Conservation (phyloP, 2,888 invertebrate species). For the Melanargia galathea region DNA sequence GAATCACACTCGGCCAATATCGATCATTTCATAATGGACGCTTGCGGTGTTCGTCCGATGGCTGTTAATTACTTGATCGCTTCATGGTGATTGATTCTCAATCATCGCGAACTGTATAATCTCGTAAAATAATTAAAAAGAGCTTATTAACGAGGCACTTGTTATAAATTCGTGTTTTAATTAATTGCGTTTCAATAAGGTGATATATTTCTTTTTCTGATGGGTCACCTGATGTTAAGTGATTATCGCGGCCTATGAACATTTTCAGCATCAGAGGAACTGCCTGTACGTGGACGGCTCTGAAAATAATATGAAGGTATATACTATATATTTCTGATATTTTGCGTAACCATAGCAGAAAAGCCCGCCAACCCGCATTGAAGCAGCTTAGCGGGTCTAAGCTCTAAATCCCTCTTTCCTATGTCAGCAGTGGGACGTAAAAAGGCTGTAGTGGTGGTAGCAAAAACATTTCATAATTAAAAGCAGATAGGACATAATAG, state of each 20-base stretch:
- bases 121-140: slow-evolving; percentile 18
- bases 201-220: background rate
- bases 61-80: slow-evolving; percentile 48
- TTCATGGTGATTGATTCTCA: slow-evolving; percentile 38
- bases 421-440: too few relatives aligned
- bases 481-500: background rate
- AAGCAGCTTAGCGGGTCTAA: too few relatives aligned
- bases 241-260: too few relatives aligned
- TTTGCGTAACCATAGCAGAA: too few relatives aligned
- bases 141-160: slow-evolving; percentile 11
- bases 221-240: background rate
- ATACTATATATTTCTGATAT: too few relatives aligned
- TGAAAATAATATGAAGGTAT: too few relatives aligned
- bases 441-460: too few relatives aligned
- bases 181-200: slow-evolving; percentile 4
- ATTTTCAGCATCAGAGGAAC: too few relatives aligned
- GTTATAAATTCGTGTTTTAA: background rate
- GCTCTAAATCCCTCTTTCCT: too few relatives aligned
- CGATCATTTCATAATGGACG: slow-evolving; percentile 74
- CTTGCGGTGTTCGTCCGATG: slow-evolving; percentile 63
- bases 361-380: too few relatives aligned
- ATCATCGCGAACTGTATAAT: slow-evolving; percentile 25
- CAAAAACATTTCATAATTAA: too few relatives aligned
- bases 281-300: too few relatives aligned
- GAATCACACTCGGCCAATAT: slow-evolving; percentile 70